Evolutionary conservation across 2,113 vertebrate genomes (phyloP).

Genomic region (Zosterops japonicus): DNA sequence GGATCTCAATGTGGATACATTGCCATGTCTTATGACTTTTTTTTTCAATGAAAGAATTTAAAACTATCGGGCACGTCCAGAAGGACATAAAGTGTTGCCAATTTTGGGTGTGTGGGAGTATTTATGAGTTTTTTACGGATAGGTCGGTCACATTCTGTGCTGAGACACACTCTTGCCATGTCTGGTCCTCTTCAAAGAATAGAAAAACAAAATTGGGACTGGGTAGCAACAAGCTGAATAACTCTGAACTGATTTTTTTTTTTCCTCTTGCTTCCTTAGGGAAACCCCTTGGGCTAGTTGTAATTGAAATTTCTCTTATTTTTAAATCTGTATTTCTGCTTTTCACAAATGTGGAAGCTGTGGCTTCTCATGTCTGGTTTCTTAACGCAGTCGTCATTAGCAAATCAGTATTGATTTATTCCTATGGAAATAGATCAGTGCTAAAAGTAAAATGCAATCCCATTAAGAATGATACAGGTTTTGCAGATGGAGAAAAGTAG

Average conservation of each 20-base stretch:
- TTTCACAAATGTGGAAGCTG: neutral
- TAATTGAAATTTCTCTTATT: neutral
- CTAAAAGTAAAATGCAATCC: neutral
- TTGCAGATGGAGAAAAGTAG: slow-evolving; percentile 43
- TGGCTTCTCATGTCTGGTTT: neutral
- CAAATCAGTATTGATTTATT: slow-evolving; percentile 30
- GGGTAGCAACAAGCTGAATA: neutral
- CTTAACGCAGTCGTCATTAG: neutral
- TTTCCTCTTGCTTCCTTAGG: neutral
- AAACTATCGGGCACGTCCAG: neutral
- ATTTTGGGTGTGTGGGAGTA: neutral
- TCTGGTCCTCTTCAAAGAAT: neutral
- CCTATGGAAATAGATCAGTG: neutral
- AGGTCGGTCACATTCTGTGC: neutral
- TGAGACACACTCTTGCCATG: neutral
- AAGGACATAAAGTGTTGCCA: neutral
- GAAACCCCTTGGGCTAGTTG: neutral
- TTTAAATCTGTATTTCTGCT: neutral
- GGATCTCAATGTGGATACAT: neutral
- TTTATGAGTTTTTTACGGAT: slow-evolving; percentile 10
- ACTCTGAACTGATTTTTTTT: neutral
- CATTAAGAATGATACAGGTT: slow-evolving; percentile 29
- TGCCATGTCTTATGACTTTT: neutral
- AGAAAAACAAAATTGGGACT: neutral
- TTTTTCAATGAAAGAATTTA: slow-evolving; percentile 33